phyloP scores from a whole-genome alignment of 1,140 invertebrate genomes.

The Neodiprion virginianus region DNA sequence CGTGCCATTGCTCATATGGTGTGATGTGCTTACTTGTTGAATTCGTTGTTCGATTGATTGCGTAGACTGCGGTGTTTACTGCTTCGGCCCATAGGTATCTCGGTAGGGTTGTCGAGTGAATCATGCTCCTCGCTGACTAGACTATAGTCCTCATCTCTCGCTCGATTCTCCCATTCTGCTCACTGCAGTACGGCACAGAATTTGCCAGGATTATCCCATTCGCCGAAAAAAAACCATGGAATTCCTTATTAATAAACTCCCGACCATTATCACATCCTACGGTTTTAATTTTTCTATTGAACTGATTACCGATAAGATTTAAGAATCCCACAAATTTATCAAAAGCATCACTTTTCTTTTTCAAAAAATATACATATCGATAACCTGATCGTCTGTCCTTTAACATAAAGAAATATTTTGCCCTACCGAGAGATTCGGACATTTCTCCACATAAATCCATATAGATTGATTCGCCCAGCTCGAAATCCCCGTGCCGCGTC shows the following conservation, averaged over 20 bases:
- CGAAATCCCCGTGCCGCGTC: background rate
- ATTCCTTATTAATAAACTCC: slow-evolving; percentile 25
- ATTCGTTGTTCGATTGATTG: slow-evolving; percentile 19
- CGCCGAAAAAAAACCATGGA: slow-evolving; percentile 21
- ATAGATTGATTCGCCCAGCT: slow-evolving; percentile 9
- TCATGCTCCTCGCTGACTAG: slow-evolving; percentile 52
- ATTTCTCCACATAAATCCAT: slow-evolving; percentile 35
- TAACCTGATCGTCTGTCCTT: slow-evolving; percentile 44
- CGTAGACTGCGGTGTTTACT: slow-evolving; percentile 43
- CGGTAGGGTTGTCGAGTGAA: slow-evolving; percentile 44
- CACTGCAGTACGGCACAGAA: slow-evolving; percentile 45
- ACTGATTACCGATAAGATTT: slow-evolving; percentile 23
- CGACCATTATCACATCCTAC: slow-evolving; percentile 34
- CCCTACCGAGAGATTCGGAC: slow-evolving; percentile 33
- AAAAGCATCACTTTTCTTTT: slow-evolving; percentile 39
- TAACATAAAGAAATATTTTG: slow-evolving; percentile 40
- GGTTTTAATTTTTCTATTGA: slow-evolving; percentile 27
- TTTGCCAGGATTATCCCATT: slow-evolving; percentile 24
- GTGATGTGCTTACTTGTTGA: slow-evolving; percentile 7
- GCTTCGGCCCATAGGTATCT: slow-evolving; percentile 58
- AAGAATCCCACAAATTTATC: slow-evolving; percentile 34
- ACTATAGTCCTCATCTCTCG: slow-evolving; percentile 37
- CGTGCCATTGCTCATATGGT: slow-evolving; percentile 21
- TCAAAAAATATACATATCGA: slow-evolving; percentile 38
- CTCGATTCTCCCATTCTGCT: slow-evolving; percentile 50